Evolutionary conservation across 2,888 invertebrate genomes (phyloP).

Genomic region (Drosophila rellima): DNA sequence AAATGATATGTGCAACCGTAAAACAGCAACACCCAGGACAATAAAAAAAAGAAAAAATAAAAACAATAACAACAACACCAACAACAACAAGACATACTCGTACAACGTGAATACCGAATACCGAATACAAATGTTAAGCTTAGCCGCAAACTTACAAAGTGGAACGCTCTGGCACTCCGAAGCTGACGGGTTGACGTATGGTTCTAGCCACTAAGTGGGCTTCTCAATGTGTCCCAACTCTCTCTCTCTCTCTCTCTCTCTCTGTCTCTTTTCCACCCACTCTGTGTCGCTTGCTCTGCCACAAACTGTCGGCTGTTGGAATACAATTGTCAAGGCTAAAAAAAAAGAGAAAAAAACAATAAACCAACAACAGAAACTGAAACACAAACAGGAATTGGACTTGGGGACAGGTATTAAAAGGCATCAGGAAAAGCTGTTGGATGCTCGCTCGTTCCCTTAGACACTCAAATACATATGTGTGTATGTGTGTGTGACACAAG

Average conservation of each 20-base stretch:
- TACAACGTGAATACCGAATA: background rate
- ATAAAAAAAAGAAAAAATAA: constrained; percentile 3
- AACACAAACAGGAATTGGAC: constrained; percentile 21
- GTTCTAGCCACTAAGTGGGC: constrained; percentile 62
- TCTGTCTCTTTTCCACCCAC: constrained; percentile 3
- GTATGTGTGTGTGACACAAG: background rate
- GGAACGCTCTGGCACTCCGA: constrained; percentile 40
- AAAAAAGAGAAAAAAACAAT: constrained; percentile 1
- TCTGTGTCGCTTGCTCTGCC: constrained; percentile 15
- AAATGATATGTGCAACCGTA: constrained; percentile 42
- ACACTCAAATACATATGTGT: background rate
- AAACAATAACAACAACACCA: constrained; percentile 8
- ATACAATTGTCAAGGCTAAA: constrained; percentile 64
- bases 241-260: constrained; percentile 5
- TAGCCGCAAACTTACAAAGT: constrained; percentile 61
- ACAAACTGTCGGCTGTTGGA: constrained; percentile 33
- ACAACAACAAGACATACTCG: background rate
- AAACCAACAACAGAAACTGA: constrained; percentile 1
- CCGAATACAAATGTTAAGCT: constrained; percentile 55
- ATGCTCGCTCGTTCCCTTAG: constrained; percentile 1
- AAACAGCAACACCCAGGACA: constrained; percentile 33
- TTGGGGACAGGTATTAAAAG: constrained; percentile 55
- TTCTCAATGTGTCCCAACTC: constrained; percentile 41
- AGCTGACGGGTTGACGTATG: constrained; percentile 62
- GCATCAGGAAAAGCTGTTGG: constrained; percentile 31